These are phyloP conservation scores for Solenopsis fugax DNA, from an alignment of 1,140 invertebrate species.

Conservation along the genomic window DNA sequence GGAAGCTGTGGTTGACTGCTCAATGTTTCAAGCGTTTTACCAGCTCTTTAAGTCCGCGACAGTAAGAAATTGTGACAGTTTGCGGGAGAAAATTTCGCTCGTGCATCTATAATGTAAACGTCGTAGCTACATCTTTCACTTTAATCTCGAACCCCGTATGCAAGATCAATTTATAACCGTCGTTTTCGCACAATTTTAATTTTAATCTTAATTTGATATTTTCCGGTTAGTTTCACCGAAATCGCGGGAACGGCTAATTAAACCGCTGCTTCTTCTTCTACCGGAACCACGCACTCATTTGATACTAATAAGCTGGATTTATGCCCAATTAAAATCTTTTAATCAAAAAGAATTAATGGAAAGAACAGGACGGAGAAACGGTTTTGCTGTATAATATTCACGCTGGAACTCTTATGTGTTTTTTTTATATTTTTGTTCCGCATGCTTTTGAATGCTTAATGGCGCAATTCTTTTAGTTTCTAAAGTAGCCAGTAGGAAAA, in stretches of 20 bases:
- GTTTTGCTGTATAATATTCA: not conserved
- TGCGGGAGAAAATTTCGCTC: not conserved
- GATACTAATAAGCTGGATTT: constrained; percentile 13
- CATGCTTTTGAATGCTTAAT: constrained; percentile 40
- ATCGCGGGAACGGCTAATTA: not conserved
- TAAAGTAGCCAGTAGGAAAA: constrained; percentile 46
- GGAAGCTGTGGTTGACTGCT: constrained; percentile 25
- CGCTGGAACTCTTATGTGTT: not conserved
- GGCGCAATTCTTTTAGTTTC: constrained; percentile 39
- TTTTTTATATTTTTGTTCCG: constrained; percentile 10
- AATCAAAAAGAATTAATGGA: not conserved
- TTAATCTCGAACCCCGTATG: too few species aligned
- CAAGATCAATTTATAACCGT: not conserved
- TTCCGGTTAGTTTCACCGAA: not conserved
- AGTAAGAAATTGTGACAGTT: not conserved
- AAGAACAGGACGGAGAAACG: not conserved
- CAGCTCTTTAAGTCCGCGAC: not conserved
- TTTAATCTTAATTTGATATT: constrained; percentile 22
- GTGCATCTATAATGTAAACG: not conserved
- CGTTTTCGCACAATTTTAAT: not conserved
- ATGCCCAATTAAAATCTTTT: constrained; percentile 24
- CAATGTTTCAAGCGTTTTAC: constrained; percentile 21
- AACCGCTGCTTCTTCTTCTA: not conserved
- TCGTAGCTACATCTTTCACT: not conserved
- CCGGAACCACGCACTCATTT: not conserved